Base-by-base conservation (phyloP, 2,888 invertebrate species). In the Suillia variegata region DNA sequence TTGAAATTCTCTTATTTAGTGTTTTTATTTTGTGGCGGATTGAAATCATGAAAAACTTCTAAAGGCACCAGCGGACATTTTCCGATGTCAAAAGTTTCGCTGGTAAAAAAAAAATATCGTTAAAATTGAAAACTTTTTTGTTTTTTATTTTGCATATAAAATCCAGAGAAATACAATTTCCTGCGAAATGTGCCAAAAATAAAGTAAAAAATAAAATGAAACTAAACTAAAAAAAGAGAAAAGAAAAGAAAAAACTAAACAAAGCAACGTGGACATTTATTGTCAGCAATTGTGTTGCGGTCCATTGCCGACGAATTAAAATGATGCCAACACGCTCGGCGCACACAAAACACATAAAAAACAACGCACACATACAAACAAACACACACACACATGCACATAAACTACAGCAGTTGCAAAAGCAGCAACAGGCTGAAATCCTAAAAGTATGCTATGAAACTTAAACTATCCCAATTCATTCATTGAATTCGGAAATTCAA, bases 401-500 rank as follows among this genome's bases (percentile, higher is more conserved):
- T 15, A 54, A 17, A 65, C 62, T 64, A 66, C 64, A 62, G 61
- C 68, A 73, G 69, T 72, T 73, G 70, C 73, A 72, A 66, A 63
- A 62, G 61, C 68, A 73, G 69, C 74, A 75, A 71, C 73, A 72
- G 72, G 71, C 65, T 38, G 49, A 70, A 48, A 57, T 70, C 71
- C 75, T 61, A 57, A 70, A 73, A 74, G 73, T 71, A 73, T 73
- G 71, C 75, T 68, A 45, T 45, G 45, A 17, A 45, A 73, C 67
- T 67, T 67, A 73, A 73, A 65, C 72, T 75, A 73, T 75, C 72
- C 70, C 74, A 76, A 76, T 77, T 77, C 79, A 79, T 71, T 73
- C 74, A 74, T 76, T 75, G 76, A 78, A 79, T 78, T 78, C 71
- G 77, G 74, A 78, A 78, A 78, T 78, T 78, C 73, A 78, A 78